These are phyloP conservation scores for Brotogeris chrysoptera DNA, from an alignment of 2,797 vertebrate species.

Conservation along the genomic window DNA sequence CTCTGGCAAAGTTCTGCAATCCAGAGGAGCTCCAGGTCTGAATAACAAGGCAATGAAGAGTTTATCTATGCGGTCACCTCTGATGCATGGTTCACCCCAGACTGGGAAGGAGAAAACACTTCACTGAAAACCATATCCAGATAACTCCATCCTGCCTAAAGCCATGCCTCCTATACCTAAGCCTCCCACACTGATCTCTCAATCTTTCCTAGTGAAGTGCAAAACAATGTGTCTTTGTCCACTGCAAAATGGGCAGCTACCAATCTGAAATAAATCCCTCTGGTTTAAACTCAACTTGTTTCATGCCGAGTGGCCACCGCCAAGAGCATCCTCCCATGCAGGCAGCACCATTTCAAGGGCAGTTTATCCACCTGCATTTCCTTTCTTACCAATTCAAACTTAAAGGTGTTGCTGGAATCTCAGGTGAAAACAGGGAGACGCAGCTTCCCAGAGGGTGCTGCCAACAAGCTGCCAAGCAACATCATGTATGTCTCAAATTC, in stretches of 20 bases:
- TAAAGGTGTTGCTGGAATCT: background rate
- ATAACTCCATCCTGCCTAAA: background rate
- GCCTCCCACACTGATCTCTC: fast-evolving
- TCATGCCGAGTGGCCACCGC: background rate
- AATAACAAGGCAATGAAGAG: background rate
- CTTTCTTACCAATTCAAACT: background rate
- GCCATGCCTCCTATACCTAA: background rate
- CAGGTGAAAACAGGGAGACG: background rate
- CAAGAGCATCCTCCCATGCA: background rate
- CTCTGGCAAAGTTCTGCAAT: background rate
- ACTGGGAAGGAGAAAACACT: background rate
- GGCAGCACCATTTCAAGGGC: background rate
- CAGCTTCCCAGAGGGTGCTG: background rate
- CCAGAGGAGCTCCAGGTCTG: background rate
- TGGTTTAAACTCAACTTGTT: background rate
- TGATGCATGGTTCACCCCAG: background rate
- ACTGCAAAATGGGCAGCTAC: background rate
- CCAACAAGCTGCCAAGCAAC: background rate
- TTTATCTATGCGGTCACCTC: background rate
- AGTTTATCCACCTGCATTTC: background rate
- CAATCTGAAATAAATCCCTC: background rate
- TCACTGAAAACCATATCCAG: background rate
- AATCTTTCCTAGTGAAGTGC: background rate
- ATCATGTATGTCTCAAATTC: background rate
- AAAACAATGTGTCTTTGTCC: background rate